phyloP scores from a whole-genome alignment of 2,113 vertebrate genomes.

The Boleophthalmus pectinirostris region DNA sequence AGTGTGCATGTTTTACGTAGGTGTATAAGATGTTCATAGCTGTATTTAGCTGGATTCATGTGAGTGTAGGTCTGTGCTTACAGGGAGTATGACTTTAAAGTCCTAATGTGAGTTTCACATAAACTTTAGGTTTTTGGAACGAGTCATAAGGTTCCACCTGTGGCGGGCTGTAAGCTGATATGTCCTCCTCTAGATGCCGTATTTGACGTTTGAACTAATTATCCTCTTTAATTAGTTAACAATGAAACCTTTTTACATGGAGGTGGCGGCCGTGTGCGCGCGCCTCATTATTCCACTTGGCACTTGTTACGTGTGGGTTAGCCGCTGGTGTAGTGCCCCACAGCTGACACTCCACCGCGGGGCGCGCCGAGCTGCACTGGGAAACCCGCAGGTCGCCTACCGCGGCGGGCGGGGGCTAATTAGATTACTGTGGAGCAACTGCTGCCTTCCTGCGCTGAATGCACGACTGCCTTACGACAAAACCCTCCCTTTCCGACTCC shows the following conservation, averaged over 20 bases:
- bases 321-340: neutral
- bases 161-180: neutral
- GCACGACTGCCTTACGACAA: constrained; percentile 28
- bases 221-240: neutral
- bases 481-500: constrained; percentile 35
- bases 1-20: neutral
- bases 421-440: constrained; percentile 48
- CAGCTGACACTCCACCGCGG: constrained; percentile 35
- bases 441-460: constrained; percentile 46
- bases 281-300: neutral
- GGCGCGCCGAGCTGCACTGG: constrained; percentile 37
- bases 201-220: neutral
- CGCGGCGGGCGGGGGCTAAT: constrained; percentile 43
- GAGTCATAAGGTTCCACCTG: neutral
- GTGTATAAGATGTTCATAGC: neutral
- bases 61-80: neutral
- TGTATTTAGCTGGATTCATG: neutral
- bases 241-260: neutral
- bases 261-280: neutral
- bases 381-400: constrained; percentile 40
- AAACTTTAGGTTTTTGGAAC: neutral
- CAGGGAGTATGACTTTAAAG: neutral
- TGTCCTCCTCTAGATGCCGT: neutral
- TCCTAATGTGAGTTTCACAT: neutral
- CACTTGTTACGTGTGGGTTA: neutral